Base-by-base conservation (phyloP, 2,888 invertebrate genomes). In the Lottia scabra region DNA sequence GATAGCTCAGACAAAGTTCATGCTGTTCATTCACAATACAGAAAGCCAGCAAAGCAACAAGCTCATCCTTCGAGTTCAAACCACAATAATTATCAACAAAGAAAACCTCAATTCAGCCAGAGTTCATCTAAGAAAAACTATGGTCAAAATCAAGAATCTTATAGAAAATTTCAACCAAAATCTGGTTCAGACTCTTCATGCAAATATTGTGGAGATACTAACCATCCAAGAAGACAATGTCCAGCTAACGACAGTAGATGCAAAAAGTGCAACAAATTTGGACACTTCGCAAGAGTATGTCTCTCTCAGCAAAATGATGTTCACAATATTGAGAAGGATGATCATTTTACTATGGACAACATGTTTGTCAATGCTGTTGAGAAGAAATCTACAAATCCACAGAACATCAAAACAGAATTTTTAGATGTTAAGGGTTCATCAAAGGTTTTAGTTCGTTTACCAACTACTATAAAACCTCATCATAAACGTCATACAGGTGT, bases 191-290 rank as follows among this genome's bases (percentile, higher is more conserved):
- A 38, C 38, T 38, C 38, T 56, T 56, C 56, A n/a, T 56, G 56
- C 56, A 56, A 23, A n/a, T 56, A 56, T 12, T 56, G 56, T 56
- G 56, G 56, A 10, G 19, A 56, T 19, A n/a, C n/a, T n/a, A 12
- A 4, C 5, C 56, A 56, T 56, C n/a, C 56, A 10, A n/a, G 56
- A 56, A 56, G 56, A 56, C 56, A 56, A 56, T 56, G 56, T 23
- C 56, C 56, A 56, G 56, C 56, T 23, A 56, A 56, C 56, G 19
- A 56, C n/a, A n/a, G 23, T n/a, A 56, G n/a, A 56, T 56, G 56
- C 23, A 56, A 56, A 16, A 56, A 19, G 23, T 56, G 56, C n/a
- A n/a, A 56, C 2, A 56, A 19, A 56, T 56, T 56, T 56, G 56
- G 56, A 19, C 56, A 56, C 56, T 56, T 56, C 19, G 56, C 56